A percentile compares a stretch with the other conserved stretches of the same genome.
These are phyloP conservation scores for Aporophyla lueneburgensis DNA, from an alignment of 2,888 invertebrate species.

Conservation along the genomic window DNA sequence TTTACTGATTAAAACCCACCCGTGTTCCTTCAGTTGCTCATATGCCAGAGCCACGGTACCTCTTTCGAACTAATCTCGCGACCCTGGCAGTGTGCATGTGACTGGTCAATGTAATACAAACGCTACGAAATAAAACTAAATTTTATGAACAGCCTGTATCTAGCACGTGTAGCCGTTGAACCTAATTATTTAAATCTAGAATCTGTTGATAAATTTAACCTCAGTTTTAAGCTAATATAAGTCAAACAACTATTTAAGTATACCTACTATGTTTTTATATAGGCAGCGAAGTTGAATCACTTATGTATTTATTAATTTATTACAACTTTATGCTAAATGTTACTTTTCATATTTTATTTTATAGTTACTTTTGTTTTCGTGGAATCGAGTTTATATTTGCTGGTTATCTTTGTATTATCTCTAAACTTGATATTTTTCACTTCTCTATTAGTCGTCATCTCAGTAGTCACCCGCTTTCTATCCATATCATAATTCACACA, in stretches of 20 bases:
- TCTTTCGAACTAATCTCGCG: no score
- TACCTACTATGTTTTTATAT: background rate
- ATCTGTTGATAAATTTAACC: slow-evolving; percentile 28
- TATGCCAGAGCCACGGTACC: no score
- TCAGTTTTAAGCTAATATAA: slow-evolving; percentile 19
- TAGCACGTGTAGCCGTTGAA: slow-evolving; percentile 28
- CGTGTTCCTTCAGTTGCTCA: no score
- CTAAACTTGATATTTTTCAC: no score
- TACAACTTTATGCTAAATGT: background rate
- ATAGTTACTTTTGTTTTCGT: background rate
- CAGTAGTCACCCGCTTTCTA: no score
- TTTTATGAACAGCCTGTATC: slow-evolving; percentile 21
- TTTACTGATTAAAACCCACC: no score
- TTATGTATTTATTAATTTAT: background rate
- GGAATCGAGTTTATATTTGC: no score
- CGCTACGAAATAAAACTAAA: background rate
- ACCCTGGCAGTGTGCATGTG: no score
- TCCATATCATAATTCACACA: no score
- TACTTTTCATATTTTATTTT: background rate
- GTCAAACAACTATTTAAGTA: background rate
- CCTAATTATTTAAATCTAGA: slow-evolving; percentile 34
- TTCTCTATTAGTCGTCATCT: no score
- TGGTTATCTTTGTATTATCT: no score
- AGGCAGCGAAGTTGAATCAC: background rate
- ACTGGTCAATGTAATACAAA: no score